Evolutionary conservation across 2,113 vertebrate genomes (phyloP).

Genomic region (Hiodon alosoides): DNA sequence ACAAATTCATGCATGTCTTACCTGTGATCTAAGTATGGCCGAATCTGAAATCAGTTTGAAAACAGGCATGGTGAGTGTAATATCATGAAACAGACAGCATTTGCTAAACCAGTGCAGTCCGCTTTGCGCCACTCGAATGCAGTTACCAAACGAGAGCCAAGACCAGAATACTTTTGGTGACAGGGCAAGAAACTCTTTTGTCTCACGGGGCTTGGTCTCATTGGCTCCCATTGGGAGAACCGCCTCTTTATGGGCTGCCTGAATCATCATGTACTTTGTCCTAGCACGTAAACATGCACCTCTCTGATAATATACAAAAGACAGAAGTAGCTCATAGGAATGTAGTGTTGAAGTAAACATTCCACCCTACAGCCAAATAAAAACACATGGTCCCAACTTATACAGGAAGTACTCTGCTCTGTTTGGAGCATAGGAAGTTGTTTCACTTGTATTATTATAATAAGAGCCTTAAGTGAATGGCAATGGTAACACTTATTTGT

Average conservation of each 20-base stretch:
- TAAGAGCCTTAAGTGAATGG: too few species aligned
- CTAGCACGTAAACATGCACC: conserved; percentile 41
- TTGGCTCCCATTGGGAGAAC: conserved; percentile 57
- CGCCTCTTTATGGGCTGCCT: conserved; percentile 41
- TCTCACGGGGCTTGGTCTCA: conserved; percentile 59
- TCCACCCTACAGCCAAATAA: too few species aligned
- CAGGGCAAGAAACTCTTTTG: conserved; percentile 55
- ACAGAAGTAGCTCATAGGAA: conserved; percentile 26
- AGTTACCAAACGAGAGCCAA: conserved; percentile 57
- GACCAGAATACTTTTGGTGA: conserved; percentile 47
- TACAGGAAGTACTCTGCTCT: too few species aligned
- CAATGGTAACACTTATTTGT: too few species aligned
- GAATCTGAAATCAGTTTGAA: conserved; percentile 86
- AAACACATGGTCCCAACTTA: too few species aligned
- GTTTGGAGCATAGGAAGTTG: too few species aligned
- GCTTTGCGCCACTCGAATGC: conserved; percentile 59
- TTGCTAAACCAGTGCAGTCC: conserved; percentile 15
- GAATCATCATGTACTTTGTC: conserved; percentile 52
- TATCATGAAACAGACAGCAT: conserved; percentile 17
- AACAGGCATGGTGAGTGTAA: conserved; percentile 67
- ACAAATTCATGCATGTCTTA: conserved; percentile 56
- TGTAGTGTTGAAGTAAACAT: conserved; percentile 30
- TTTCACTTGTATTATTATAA: too few species aligned
- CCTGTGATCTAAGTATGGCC: conserved; percentile 74
- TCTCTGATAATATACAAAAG: conserved; percentile 40